phyloP scores from a whole-genome alignment of 2,888 invertebrate species.

The Lasioglossum lativentre region DNA sequence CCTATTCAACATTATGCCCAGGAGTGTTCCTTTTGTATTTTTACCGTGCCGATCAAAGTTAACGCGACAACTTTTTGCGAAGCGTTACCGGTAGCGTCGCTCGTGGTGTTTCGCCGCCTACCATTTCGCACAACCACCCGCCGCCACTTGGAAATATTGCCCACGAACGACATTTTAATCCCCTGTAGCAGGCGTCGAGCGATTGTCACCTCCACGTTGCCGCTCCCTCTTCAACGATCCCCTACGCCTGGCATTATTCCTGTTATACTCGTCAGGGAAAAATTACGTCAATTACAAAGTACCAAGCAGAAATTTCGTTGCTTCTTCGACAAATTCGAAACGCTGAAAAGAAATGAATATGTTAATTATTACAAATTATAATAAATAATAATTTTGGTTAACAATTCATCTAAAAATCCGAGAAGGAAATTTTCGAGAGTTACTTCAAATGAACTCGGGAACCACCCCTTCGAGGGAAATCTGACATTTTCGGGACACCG shows the following conservation, averaged over 20 bases:
- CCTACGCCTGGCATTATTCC: rapidly evolving
- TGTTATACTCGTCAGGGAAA: too few relatives aligned
- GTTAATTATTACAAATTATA: too few relatives aligned
- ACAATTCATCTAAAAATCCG: too few relatives aligned
- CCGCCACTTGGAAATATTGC: neutral
- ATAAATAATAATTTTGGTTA: too few relatives aligned
- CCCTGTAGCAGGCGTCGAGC: neutral
- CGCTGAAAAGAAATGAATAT: too few relatives aligned
- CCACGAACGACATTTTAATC: neutral
- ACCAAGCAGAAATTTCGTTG: too few relatives aligned
- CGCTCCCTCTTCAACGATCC: neutral
- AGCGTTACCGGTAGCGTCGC: conserved; percentile 26
- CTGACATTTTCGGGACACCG: too few relatives aligned
- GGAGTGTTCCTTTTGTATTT: conserved; percentile 39
- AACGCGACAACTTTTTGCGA: conserved; percentile 35
- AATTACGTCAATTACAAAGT: too few relatives aligned
- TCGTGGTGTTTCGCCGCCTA: neutral
- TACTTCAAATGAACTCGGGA: too few relatives aligned
- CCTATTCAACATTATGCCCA: conserved; percentile 48
- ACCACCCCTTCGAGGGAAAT: too few relatives aligned
- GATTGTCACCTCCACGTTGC: neutral
- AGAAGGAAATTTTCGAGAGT: too few relatives aligned
- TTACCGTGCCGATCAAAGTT: conserved; percentile 45
- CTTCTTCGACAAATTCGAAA: too few relatives aligned
- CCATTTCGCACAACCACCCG: conserved; percentile 12